Evolutionary conservation across 2,113 vertebrate species (phyloP).

Genomic region (Sapajus apella): DNA sequence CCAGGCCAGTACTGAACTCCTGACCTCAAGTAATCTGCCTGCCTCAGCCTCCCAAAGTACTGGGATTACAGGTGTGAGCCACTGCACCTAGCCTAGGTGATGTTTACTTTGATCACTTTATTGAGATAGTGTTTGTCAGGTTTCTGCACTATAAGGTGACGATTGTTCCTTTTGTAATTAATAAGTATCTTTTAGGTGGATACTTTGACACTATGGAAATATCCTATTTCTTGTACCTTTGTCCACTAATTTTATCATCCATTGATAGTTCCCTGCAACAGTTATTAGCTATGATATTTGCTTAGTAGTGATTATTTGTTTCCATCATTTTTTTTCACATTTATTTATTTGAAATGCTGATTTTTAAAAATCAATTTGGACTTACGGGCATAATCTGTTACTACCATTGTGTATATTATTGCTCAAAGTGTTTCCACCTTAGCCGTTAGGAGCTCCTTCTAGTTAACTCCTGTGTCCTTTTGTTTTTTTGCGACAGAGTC

Average conservation of each 20-base stretch:
- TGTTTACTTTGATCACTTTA: neutral
- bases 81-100: neutral
- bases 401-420: neutral
- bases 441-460: neutral
- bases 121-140: neutral
- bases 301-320: neutral
- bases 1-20: too few species aligned
- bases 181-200: neutral
- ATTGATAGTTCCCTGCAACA: neutral
- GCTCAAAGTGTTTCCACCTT: neutral
- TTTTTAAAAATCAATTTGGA: neutral
- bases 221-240: neutral
- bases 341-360: neutral
- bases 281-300: neutral
- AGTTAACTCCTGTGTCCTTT: neutral
- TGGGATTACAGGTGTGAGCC: too few species aligned
- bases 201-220: neutral
- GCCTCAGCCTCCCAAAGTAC: too few species aligned
- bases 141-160: neutral
- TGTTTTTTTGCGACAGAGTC: too few species aligned
- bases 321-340: neutral
- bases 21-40: too few species aligned
- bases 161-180: neutral
- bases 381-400: neutral
- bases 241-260: neutral